Base-by-base conservation (phyloP, 2,888 invertebrate genomes). In the Bombylius major region DNA sequence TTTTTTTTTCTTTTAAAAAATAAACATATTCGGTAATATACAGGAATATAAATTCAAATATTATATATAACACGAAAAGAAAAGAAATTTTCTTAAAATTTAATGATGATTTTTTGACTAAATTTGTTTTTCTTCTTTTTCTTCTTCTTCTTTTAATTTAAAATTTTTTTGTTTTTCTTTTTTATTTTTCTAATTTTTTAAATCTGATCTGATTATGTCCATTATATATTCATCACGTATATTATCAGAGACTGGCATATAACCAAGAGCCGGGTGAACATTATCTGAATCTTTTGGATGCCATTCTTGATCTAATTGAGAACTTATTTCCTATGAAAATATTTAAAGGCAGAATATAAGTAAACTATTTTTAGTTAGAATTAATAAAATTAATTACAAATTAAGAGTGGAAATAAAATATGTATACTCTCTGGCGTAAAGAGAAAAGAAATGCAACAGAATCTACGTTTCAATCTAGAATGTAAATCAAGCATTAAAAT, bases 181-280 rank as follows among this genome's bases (percentile, higher is more conserved):
- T 36, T 36, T 4, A 36, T 36, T 36, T 36, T 1, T 36, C 36
- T 57, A 56, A 46, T 57, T 58, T n/a, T 49, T 39, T 50, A 73
- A 63, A 66, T 73, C 73, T 57, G 68, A 64, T 56, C 72, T 69
- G 61, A 73, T 63, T 64, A 71, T 61, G 62, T 72, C 69, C 62
- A 71, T 69, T 54, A 73, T 68, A 58, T 66, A 73, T 63, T 72
- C 68, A 63, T 73, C 70, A 56, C 71, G 71, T 53, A 69, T 63
- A 57, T 72, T 69, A 60, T 70, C 69, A 50, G 70, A 65, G n/a
- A 69, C 67, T 45, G 68, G 69, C 31, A 65, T 63, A 59, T 65
- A 69, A 42, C 68, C 66, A 23, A 72, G 67, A 50, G 69, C 67
- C 53, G 69, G 66, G 59, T 72, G 69, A 57, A 72, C 59, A 53